Evolutionary conservation across 2,888 invertebrate genomes (phyloP).

Genomic region (Teleogryllus oceanicus): DNA sequence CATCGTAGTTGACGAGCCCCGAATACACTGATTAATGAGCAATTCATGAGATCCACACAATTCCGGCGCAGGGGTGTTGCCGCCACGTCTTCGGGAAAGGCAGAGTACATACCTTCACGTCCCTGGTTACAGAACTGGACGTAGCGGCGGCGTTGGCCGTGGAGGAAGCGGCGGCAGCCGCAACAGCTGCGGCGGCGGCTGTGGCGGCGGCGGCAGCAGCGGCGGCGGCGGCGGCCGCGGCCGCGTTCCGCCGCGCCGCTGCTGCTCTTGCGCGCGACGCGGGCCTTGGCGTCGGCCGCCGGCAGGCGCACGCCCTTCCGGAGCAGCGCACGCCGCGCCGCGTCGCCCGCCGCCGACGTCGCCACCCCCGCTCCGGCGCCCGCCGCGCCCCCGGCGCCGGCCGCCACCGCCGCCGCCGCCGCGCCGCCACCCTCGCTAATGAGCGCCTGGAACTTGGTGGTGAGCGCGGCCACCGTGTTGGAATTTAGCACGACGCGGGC

Average conservation of each 20-base stretch:
- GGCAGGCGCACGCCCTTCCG: not conserved
- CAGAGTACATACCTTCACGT: too few species aligned
- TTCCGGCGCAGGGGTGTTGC: too few species aligned
- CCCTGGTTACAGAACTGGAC: not conserved
- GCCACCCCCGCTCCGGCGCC: not conserved
- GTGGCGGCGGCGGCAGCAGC: constrained; percentile 47
- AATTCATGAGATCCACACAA: too few species aligned
- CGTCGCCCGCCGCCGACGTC: not conserved
- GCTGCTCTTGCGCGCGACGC: constrained; percentile 5
- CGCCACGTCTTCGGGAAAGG: too few species aligned
- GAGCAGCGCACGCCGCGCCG: not conserved
- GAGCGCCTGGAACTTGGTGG: not conserved
- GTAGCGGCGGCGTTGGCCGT: not conserved
- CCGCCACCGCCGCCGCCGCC: not conserved
- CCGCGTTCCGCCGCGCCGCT: not conserved
- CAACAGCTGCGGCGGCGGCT: not conserved
- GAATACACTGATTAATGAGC: too few species aligned
- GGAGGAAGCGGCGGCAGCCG: not conserved
- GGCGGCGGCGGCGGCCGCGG: constrained; percentile 19
- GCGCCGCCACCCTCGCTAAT: not conserved
- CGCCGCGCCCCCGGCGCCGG: not conserved
- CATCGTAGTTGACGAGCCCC: too few species aligned
- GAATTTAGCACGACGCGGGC: not conserved
- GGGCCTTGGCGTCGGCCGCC: not conserved
- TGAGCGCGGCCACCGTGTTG: not conserved